Evolutionary conservation across 1,140 invertebrate genomes (phyloP).

Genomic region (Drosophila willistoni): DNA sequence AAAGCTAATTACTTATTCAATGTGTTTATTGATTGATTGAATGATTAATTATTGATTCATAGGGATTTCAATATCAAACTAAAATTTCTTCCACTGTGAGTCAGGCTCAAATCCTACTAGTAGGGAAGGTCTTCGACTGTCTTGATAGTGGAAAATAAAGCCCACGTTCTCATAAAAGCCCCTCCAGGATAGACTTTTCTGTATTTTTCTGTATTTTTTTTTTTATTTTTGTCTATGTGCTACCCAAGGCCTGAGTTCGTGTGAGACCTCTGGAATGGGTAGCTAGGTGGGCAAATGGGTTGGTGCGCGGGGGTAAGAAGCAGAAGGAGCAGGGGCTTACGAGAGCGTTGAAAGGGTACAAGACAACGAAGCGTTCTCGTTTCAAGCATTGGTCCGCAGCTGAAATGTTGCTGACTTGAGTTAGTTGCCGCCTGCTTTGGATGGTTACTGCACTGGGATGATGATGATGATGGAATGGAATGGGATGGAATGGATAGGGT

Average conservation of each 20-base stretch:
- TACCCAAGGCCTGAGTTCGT: conserved; percentile 31
- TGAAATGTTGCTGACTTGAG: conserved; percentile 79
- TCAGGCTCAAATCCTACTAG: not conserved
- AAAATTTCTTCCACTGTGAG: not conserved
- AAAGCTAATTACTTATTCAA: too few species aligned
- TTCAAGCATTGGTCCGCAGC: conserved; percentile 37
- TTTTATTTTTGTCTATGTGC: conserved; percentile 47
- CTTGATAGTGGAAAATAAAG: conserved; percentile 63
- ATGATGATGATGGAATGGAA: not conserved
- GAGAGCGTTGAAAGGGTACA: conserved; percentile 73
- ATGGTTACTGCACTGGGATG: not conserved
- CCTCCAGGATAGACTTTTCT: conserved; percentile 55
- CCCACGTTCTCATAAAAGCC: conserved; percentile 72
- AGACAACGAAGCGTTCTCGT: conserved; percentile 49
- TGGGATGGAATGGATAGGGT: too few species aligned
- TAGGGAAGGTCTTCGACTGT: conserved; percentile 31
- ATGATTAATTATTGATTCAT: too few species aligned
- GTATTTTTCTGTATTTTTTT: conserved; percentile 30
- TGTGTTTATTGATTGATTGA: too few species aligned
- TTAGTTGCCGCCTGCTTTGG: conserved; percentile 29
- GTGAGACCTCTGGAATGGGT: conserved; percentile 30
- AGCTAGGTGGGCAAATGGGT: not conserved
- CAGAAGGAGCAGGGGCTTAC: conserved; percentile 29
- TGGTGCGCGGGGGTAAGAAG: conserved; percentile 2
- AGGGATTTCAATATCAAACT: too few species aligned